A percentile compares a stretch with the other conserved stretches of the same genome.
These are phyloP conservation scores for Penaeus chinensis DNA, from an alignment of 1,140 invertebrate genomes.

Conservation along the genomic window DNA sequence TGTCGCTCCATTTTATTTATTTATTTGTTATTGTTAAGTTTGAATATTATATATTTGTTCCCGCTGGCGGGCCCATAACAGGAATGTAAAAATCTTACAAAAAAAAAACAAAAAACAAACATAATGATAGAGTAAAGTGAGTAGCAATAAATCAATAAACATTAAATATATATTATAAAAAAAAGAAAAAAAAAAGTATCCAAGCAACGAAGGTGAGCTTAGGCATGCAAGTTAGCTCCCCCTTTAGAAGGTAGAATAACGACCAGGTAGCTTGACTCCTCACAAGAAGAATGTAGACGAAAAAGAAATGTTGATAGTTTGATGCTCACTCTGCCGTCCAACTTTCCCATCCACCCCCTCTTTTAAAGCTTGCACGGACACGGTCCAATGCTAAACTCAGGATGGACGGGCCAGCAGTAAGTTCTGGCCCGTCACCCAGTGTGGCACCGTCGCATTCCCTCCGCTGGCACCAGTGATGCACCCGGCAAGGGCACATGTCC, in stretches of 20 bases:
- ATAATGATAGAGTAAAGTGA: constrained; percentile 15
- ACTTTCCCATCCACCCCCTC: no score
- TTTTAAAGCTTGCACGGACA: no score
- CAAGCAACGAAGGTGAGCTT: no score
- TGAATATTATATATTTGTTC: constrained; percentile 47
- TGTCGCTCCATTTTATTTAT: constrained; percentile 38
- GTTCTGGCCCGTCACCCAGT: constrained; percentile 10
- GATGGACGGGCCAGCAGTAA: constrained; percentile 21
- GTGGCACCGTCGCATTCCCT: not conserved
- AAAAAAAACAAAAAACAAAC: constrained; percentile 25
- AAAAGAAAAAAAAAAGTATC: not conserved
- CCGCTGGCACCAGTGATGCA: no score
- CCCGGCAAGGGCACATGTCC: no score
- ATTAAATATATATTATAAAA: not conserved
- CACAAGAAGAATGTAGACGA: no score
- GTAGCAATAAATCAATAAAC: constrained; percentile 2
- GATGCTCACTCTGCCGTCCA: no score
- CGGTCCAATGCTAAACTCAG: not conserved
- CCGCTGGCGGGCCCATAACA: constrained; percentile 59
- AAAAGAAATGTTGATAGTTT: no score
- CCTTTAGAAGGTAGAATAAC: no score
- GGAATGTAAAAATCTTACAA: constrained; percentile 47
- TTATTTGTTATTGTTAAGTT: constrained; percentile 57
- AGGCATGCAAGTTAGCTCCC: no score
- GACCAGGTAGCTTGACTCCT: no score